Evolutionary conservation across 2,888 invertebrate species (phyloP).

Genomic region (Archips xylosteana): DNA sequence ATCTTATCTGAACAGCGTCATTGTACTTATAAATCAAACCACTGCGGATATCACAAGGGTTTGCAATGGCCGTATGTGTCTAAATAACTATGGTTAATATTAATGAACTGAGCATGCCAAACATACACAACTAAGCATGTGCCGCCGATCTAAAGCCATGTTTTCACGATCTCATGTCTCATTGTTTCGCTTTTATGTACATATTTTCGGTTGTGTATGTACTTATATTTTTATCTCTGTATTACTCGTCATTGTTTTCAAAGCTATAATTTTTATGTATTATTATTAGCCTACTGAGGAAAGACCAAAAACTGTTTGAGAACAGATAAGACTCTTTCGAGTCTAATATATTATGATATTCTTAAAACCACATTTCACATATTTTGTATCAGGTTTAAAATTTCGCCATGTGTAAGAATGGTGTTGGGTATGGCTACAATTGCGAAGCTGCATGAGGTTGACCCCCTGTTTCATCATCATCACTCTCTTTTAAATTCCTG

Average conservation of each 20-base stretch:
- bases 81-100: background rate
- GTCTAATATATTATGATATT: background rate
- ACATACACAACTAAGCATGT: slow-evolving; percentile 1
- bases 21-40: slow-evolving; percentile 22
- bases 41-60: slow-evolving; percentile 41
- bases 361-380: too few relatives aligned
- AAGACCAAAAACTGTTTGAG: background rate
- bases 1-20: slow-evolving; percentile 36
- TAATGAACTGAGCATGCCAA: background rate
- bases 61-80: slow-evolving; percentile 55
- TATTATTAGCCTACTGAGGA: background rate
- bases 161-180: slow-evolving; percentile 7
- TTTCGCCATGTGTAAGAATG: too few relatives aligned
- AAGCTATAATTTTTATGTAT: background rate
- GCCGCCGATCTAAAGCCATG: slow-evolving; percentile 6
- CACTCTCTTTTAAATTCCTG: too few relatives aligned
- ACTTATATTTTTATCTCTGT: background rate
- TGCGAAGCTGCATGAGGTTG: background rate
- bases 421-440: too few relatives aligned
- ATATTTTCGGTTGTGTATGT: slow-evolving; percentile 5
- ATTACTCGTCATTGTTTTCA: background rate
- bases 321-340: slow-evolving; percentile 5
- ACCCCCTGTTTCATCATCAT: background rate
- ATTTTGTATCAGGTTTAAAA: too few relatives aligned
- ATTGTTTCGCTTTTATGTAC: slow-evolving; percentile 26